Percentiles rank a stretch among this genome's conserved stretches.
Evolutionary conservation across 2,888 invertebrate species (phyloP).

Genomic region (Caenorhabditis auriculariae): DNA sequence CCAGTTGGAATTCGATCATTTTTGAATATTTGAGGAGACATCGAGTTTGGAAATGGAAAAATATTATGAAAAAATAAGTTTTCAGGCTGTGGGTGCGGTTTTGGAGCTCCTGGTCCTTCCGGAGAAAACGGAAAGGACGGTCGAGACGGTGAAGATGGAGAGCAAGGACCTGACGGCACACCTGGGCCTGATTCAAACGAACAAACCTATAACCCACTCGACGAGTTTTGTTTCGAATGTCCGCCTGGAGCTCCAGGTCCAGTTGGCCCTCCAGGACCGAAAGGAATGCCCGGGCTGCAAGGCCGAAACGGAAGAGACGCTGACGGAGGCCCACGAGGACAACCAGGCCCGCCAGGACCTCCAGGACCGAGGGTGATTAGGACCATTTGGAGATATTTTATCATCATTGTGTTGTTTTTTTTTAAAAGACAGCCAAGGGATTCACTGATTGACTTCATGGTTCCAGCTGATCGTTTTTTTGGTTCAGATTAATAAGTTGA

Average conservation of each 20-base stretch:
- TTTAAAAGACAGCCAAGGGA: too few relatives aligned
- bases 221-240: constrained; percentile 45
- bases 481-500: too few relatives aligned
- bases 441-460: too few relatives aligned
- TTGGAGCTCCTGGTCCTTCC: constrained; percentile 43
- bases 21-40: too few relatives aligned
- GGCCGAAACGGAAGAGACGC: constrained; percentile 27
- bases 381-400: not conserved
- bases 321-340: constrained; percentile 26
- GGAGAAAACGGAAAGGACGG: constrained; percentile 36
- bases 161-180: constrained; percentile 28
- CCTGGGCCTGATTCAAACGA: constrained; percentile 23
- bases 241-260: constrained; percentile 36
- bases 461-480: too few relatives aligned
- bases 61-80: constrained; percentile 6
- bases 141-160: constrained; percentile 33
- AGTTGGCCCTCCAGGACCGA: constrained; percentile 37
- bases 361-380: constrained; percentile 9
- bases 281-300: constrained; percentile 32
- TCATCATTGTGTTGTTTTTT: not conserved
- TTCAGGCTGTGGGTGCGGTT: constrained; percentile 50
- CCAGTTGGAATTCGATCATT: too few relatives aligned
- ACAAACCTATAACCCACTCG: constrained; percentile 21
- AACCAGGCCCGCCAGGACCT: constrained; percentile 20
- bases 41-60: constrained; percentile 23